A percentile compares a stretch with the other conserved stretches of the same genome.
Conservation (phyloP, 30 jellyfish, hydroid and myxozoan genomes). For the Hydractinia symbiolongicarpus region DNA sequence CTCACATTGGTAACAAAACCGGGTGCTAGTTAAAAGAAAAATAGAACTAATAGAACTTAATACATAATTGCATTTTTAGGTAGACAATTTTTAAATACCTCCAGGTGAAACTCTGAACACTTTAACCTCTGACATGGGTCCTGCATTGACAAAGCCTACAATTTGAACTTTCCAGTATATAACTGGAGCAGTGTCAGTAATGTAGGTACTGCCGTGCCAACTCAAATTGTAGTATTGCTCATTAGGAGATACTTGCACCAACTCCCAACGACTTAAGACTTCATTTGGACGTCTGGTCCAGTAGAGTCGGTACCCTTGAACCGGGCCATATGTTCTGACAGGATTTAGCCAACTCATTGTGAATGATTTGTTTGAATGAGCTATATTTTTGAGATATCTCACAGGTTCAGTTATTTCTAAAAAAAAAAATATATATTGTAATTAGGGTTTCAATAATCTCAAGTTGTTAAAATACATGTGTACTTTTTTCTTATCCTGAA, state of each 20-base stretch:
- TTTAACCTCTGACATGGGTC: slow-evolving; percentile 63
- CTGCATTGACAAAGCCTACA: slow-evolving; percentile 52
- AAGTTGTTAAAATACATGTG: too few species aligned
- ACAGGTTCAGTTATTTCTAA: slow-evolving; percentile 25
- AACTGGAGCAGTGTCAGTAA: slow-evolving; percentile 16
- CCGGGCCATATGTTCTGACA: slow-evolving; percentile 9
- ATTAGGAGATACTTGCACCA: not conserved
- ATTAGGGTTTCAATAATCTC: too few species aligned
- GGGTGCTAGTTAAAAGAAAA: slow-evolving; percentile 20
- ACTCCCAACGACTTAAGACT: slow-evolving; percentile 11
- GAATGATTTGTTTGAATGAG: slow-evolving; percentile 31
- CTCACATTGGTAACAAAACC: slow-evolving; percentile 39
- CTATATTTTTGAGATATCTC: slow-evolving; percentile 20
- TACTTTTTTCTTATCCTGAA: too few species aligned
- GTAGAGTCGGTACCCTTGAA: slow-evolving; percentile 25
- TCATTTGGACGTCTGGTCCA: slow-evolving; percentile 24
- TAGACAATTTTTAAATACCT: not conserved
- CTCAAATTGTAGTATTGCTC: slow-evolving; percentile 39
- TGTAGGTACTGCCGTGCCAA: slow-evolving; percentile 15
- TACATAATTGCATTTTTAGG: not conserved
- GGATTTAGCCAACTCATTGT: slow-evolving; percentile 38
- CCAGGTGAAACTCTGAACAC: slow-evolving; percentile 36
- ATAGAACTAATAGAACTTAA: not conserved
- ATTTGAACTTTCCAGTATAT: slow-evolving; percentile 65
- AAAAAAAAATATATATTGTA: not conserved